Base-by-base conservation (phyloP, 2,888 invertebrate species). In the Nasonovia ribisnigri region DNA sequence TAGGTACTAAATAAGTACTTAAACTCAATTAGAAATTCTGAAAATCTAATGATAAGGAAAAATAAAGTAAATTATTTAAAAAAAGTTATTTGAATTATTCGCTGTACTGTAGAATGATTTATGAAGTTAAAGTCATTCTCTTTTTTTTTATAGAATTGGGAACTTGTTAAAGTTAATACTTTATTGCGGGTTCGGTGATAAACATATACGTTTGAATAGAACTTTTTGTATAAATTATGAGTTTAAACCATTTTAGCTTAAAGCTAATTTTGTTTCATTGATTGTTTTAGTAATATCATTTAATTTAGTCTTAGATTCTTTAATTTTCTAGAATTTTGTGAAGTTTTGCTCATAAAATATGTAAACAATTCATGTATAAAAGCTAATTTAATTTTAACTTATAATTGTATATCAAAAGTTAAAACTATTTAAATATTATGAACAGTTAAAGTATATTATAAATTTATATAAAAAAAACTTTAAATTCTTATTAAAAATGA, bases 151-250 rank as follows among this genome's bases (percentile, higher is more conserved):
- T 86, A 46, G 26, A 86, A 48, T 29, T 86, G 29, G 13, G 46
- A 86, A 86, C 43, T 86, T 86, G n/a, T 86, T 86, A 16, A 46
- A 48, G 46, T 48, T 86, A 46, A 43, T 86, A 86, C 46, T 86
- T 48, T 86, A 48, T 86, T 86, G 43, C 29, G 46, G 13, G n/a
- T 86, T 86, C 46, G 24, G 46, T 5, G 6, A 86, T 77, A 86
- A 86, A 29, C 46, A 86, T 86, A 48, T 86, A 86, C 86, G 46
- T 29, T 86, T 86, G 46, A 48, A 29, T 13, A 48, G 43, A 86
- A 86, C 86, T 86, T 86, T 86, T 43, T 43, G 86, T 46, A 86
- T 86, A 86, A 86, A 86, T 86, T 86, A 86, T 86, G 43, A 86
- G 26, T 29, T 77, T 77, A 77, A 77, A 77, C 20, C 36, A 77